phyloP scores from a whole-genome alignment of 2,888 invertebrate genomes.

The Oscheius onirici region DNA sequence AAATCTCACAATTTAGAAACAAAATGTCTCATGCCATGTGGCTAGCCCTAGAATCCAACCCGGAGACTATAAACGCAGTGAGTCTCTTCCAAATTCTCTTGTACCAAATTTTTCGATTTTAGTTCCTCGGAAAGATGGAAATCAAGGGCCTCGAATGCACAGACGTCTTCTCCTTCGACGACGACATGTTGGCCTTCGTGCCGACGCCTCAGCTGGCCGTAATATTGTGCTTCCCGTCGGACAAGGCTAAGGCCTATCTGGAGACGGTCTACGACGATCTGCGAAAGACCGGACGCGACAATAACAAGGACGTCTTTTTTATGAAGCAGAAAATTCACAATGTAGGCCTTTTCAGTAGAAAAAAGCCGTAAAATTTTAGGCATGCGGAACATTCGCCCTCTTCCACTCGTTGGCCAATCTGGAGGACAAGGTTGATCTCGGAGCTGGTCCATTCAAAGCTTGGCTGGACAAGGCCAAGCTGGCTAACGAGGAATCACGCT shows the following conservation, averaged over 20 bases:
- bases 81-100: background rate
- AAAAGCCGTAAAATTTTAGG: slow-evolving; percentile 71
- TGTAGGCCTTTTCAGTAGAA: background rate
- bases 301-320: slow-evolving; percentile 58
- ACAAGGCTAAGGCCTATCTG: slow-evolving; percentile 60
- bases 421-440: slow-evolving; percentile 54
- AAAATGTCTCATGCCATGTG: background rate
- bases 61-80: slow-evolving; percentile 17
- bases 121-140: slow-evolving; percentile 66
- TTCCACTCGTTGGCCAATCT: slow-evolving; percentile 90
- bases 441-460: slow-evolving; percentile 58
- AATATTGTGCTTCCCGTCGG: slow-evolving; percentile 77
- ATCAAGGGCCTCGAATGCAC: slow-evolving; percentile 78
- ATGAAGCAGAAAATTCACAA: slow-evolving; percentile 66
- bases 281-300: slow-evolving; percentile 14
- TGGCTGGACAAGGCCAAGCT: slow-evolving; percentile 62
- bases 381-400: slow-evolving; percentile 94
- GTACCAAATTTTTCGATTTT: too few relatives aligned
- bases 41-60: slow-evolving; percentile 21
- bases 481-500: slow-evolving; percentile 55
- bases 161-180: slow-evolving; percentile 92
- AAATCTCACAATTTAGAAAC: too few relatives aligned
- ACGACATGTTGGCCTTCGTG: slow-evolving; percentile 84
- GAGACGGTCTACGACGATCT: slow-evolving; percentile 57
- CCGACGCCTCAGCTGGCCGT: slow-evolving; percentile 87